Conservation (phyloP, 2,113 vertebrate genomes). For the Callithrix jacchus region DNA sequence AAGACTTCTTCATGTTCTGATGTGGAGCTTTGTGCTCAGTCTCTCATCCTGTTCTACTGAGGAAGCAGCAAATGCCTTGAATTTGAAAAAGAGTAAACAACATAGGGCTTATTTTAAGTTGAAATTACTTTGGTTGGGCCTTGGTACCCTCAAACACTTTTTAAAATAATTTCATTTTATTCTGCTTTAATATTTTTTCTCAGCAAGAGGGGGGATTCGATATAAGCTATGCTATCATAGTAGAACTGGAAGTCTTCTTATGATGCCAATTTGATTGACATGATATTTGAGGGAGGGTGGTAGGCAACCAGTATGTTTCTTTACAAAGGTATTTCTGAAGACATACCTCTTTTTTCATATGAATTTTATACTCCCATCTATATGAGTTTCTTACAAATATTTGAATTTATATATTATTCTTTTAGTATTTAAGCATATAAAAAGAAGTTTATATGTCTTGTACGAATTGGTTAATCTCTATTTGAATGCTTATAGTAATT, state of each 20-base stretch:
- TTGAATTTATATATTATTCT: slow-evolving; percentile 49
- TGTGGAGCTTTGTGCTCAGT: neutral
- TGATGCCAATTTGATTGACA: slow-evolving; percentile 31
- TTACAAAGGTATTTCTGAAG: slow-evolving; percentile 50
- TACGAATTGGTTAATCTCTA: slow-evolving; percentile 35
- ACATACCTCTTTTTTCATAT: neutral
- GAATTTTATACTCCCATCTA: neutral
- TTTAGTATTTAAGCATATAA: slow-evolving; percentile 31
- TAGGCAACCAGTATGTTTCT: slow-evolving; percentile 35
- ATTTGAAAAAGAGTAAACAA: neutral
- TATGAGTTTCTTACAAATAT: slow-evolving; percentile 25
- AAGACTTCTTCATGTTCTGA: neutral
- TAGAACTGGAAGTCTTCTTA: neutral
- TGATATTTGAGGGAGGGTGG: slow-evolving; percentile 1
- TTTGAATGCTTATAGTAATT: neutral
- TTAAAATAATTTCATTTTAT: neutral
- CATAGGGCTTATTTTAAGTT: neutral
- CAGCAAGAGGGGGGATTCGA: neutral
- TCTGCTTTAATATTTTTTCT: slow-evolving; percentile 1
- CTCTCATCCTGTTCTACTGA: neutral
- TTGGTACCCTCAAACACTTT: neutral
- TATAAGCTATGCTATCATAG: neutral
- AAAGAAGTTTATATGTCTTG: slow-evolving; percentile 20
- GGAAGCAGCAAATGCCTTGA: neutral
- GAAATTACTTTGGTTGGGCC: neutral